Base-by-base conservation (phyloP, 2,888 invertebrate genomes). In the Temnothorax ravouxi region DNA sequence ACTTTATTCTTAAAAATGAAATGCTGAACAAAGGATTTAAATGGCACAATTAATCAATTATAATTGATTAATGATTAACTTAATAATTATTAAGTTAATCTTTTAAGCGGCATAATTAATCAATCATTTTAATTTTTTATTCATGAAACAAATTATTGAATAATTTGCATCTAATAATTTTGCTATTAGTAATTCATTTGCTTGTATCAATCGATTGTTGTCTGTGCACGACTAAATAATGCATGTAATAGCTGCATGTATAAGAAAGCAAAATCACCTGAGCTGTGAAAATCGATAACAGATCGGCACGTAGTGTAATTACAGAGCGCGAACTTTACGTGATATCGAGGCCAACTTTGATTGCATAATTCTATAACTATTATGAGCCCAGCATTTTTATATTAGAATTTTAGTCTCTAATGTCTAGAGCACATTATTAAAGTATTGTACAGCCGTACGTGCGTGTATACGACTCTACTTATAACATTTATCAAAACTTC, bases 241-340 rank as follows among this genome's bases (percentile, higher is more conserved):
- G 21, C 21, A 66, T 9, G 25, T 25, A 29, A 18, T 0, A 29
- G 18, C 13, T 47, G 15, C 5, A 15, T 21, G 18, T 47, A 67
- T 47, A 67, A 67, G 47, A 67, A 47, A 5, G 18, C 47, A 47
- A 25, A 67, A 67, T 67, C 15, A 29, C 3, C 18, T 29, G 8
- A 44, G 25, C 3, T 25, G 44, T 44, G 18, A 67, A 67, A 67
- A 47, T 67, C 29, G 29, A 67, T 67, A 67, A 67, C 25, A 67
- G 47, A 67, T 47, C 47, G 18, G 47, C 66, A 67, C 47, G 18
- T 67, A 67, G 11, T 1, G 47, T 67, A 67, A 67, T 67, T 67
- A 67, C 29, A 29, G 18, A 29, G 29, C 25, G 29, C 25, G 29
- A 67, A 47, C 4, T 67, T 11, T 47, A 67, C 8, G 47, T 18